These are phyloP conservation scores for Apotomis capreana DNA, from an alignment of 2,888 invertebrate species.

Conservation along the genomic window DNA sequence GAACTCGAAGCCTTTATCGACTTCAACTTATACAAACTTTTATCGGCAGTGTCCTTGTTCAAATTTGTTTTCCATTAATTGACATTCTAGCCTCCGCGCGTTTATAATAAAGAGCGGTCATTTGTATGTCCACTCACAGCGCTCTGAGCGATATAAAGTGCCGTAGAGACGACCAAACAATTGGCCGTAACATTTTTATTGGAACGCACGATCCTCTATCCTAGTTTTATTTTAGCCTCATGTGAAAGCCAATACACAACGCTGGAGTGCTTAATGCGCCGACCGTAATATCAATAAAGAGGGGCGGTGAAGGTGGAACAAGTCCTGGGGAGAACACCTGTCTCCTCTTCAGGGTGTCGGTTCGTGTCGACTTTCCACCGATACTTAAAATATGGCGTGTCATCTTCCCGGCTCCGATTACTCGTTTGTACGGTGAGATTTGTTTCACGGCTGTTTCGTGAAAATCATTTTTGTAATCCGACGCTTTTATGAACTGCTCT, in stretches of 20 bases:
- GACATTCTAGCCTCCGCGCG: neutral
- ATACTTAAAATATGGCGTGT: constrained; percentile 79
- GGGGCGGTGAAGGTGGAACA: constrained; percentile 49
- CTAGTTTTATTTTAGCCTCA: constrained; percentile 67
- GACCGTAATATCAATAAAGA: constrained; percentile 76
- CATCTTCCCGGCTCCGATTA: constrained; percentile 69
- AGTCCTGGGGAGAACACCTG: constrained; percentile 54
- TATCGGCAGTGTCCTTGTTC: neutral
- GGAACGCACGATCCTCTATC: constrained; percentile 55
- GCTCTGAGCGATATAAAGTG: constrained; percentile 28
- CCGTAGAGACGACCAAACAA: constrained; percentile 39
- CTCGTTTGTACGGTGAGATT: constrained; percentile 71
- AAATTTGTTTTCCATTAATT: constrained; percentile 3
- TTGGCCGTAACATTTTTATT: constrained; percentile 50
- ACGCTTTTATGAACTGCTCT: constrained; percentile 43
- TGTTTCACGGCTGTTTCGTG: constrained; percentile 60
- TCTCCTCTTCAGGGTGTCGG: constrained; percentile 63
- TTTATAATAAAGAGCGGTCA: constrained; percentile 2
- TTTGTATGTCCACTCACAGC: constrained; percentile 21
- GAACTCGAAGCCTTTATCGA: neutral
- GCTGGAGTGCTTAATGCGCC: constrained; percentile 73
- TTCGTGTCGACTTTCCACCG: constrained; percentile 67
- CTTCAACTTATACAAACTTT: constrained; percentile 1
- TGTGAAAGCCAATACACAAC: constrained; percentile 69
- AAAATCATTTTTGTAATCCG: constrained; percentile 57